phyloP scores from a whole-genome alignment of 2,113 vertebrate genomes.

The Macroglossus sobrinus region DNA sequence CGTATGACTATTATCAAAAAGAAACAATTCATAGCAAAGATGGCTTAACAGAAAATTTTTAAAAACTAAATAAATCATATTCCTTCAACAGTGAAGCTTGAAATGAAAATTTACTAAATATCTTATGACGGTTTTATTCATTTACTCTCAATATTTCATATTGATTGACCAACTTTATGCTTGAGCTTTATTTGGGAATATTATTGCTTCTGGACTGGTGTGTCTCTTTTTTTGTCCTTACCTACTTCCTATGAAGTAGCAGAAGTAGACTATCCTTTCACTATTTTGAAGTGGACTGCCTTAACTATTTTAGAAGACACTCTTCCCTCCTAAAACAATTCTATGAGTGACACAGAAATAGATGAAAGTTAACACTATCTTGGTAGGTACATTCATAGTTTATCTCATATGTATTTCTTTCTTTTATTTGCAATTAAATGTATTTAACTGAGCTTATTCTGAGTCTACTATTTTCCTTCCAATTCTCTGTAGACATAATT shows the following conservation, averaged over 20 bases:
- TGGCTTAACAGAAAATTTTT: not conserved
- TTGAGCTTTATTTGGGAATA: not conserved
- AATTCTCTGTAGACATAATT: not conserved
- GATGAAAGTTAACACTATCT: not conserved
- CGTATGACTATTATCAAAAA: not conserved
- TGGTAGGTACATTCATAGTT: not conserved
- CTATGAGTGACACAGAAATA: not conserved
- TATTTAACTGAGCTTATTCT: not conserved
- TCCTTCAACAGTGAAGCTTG: not conserved
- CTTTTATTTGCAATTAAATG: not conserved
- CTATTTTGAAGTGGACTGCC: not conserved
- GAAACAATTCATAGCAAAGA: not conserved
- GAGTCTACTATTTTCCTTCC: not conserved
- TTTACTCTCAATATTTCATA: not conserved
- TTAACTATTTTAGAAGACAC: not conserved
- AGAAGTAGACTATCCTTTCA: not conserved
- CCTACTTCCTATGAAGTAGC: not conserved
- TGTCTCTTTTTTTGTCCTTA: not conserved
- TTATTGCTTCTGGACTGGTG: not conserved
- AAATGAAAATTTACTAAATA: conserved; percentile 21
- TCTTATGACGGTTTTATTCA: not conserved
- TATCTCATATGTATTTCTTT: not conserved
- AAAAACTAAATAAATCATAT: not conserved
- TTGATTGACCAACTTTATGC: not conserved
- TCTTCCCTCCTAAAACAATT: not conserved